Evolutionary conservation across 2,113 vertebrate species (phyloP), one percentile per base, ranked within the genome.

Genomic region (Podocnemis expansa): DNA sequence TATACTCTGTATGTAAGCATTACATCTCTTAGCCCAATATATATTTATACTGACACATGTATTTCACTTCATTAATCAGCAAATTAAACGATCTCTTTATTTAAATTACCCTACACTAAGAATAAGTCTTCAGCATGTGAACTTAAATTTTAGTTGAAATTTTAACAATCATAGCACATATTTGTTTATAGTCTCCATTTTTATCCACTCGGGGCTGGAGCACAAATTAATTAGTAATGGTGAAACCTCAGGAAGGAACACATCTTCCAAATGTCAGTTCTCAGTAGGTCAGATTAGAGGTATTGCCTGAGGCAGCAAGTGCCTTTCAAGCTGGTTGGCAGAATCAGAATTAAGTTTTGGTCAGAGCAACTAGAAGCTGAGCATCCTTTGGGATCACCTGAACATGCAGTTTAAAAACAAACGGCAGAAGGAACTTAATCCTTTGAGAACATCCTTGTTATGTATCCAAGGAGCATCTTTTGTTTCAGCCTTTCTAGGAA

Each of bases 401-500:
- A 51, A 21, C 1, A 0, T 3, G 5, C 29, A 2, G 1, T 6
- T 1, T 43, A n/a, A n/a, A 41, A 82, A 5, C 41, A 21, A 11
- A 87, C 5, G 80, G 85, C 91, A 88, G 8, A 52, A 75, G 67
- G n/a, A 76, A 47, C 8, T 54, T 13, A 6, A 2, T 89, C 85
- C 93, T 45, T 49, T 70, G 2, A 17, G 41, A 81, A 19, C 63
- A 87, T 94, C 80, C 70, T 52, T 58, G 75, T 60, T 5, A 55
- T 12, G 31, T 81, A 87, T 63, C 73, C 75, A 38, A 38, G 79
- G 80, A 82, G 88, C 91, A 58, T 93, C 94, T 91, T 97, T 95
- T 90, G 93, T 96, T 47, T 81, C 96, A 95, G 86, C 89, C 93
- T 94, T 94, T 95, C 95, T 56, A 96, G 94, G 94, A 96, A 97